phyloP scores from a whole-genome alignment of 2,797 vertebrate genomes.

The Euthynnus affinis region DNA sequence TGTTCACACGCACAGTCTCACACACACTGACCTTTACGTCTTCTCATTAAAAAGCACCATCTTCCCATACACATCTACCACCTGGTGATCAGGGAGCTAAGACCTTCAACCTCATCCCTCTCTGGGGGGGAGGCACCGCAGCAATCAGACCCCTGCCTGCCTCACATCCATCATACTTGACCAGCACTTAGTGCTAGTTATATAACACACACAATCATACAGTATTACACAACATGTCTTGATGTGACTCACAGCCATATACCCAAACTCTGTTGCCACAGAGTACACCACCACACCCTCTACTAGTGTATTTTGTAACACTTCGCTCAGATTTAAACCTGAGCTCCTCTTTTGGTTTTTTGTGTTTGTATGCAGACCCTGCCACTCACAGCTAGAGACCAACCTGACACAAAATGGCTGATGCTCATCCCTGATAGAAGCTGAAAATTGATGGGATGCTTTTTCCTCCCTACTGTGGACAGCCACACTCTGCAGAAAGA shows the following conservation, averaged over 20 bases:
- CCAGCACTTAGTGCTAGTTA: constrained; percentile 42
- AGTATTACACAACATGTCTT: constrained; percentile 19
- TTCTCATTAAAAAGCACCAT: constrained; percentile 63
- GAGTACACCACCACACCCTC: neutral
- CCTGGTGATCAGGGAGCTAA: constrained; percentile 56
- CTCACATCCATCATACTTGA: constrained; percentile 69
- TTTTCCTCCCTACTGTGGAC: neutral
- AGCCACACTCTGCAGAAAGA: constrained; percentile 4
- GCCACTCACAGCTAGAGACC: constrained; percentile 42
- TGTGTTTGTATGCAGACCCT: neutral
- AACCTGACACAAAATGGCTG: constrained; percentile 37
- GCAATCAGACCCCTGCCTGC: constrained; percentile 72
- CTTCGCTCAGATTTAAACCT: neutral
- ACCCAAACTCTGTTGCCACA: neutral
- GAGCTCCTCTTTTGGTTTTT: neutral
- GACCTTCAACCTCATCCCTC: constrained; percentile 63
- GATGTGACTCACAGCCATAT: constrained; percentile 19
- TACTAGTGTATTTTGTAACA: constrained; percentile 13
- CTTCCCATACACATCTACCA: constrained; percentile 54
- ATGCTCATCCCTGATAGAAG: constrained; percentile 14
- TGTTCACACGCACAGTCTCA: neutral
- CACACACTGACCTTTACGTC: constrained; percentile 58
- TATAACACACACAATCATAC: constrained; percentile 47
- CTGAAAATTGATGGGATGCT: constrained; percentile 7
- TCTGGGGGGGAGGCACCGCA: constrained; percentile 15